Conservation (phyloP, 2,797 vertebrate genomes). For the Hippoglossus hippoglossus region DNA sequence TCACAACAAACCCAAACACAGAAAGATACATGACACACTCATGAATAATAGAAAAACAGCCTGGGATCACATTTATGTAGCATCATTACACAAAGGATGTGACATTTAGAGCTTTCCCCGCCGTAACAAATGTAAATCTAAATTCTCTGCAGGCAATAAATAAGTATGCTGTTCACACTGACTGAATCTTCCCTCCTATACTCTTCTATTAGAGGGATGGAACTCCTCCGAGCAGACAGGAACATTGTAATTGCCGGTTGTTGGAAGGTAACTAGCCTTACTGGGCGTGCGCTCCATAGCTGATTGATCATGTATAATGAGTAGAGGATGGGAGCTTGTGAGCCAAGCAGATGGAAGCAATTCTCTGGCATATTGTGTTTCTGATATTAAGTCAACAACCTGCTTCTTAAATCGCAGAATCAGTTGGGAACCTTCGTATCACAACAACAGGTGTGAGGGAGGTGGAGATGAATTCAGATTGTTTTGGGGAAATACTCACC, state of each 20-base stretch:
- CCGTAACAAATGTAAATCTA: neutral
- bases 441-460: neutral
- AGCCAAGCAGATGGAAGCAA: conserved; percentile 34
- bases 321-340: conserved; percentile 18
- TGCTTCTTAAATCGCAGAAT: neutral
- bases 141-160: conserved; percentile 4
- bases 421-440: neutral
- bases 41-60: conserved; percentile 25
- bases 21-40: conserved; percentile 11
- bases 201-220: conserved; percentile 8
- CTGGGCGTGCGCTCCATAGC: conserved; percentile 12
- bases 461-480: too few relatives aligned
- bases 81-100: conserved; percentile 5
- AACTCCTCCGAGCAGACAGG: conserved; percentile 4
- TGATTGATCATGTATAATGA: conserved; percentile 37
- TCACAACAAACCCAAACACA: conserved; percentile 8
- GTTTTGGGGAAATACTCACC: conserved; percentile 50
- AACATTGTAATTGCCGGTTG: conserved; percentile 32
- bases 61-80: conserved; percentile 17
- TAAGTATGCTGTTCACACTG: neutral
- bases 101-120: conserved; percentile 14
- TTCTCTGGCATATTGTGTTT: conserved; percentile 24
- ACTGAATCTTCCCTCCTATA: neutral
- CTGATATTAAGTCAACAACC: conserved; percentile 32
- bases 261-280: conserved; percentile 31